These are phyloP conservation scores for Muscina levida DNA, from an alignment of 2,888 invertebrate genomes.

Conservation along the genomic window DNA sequence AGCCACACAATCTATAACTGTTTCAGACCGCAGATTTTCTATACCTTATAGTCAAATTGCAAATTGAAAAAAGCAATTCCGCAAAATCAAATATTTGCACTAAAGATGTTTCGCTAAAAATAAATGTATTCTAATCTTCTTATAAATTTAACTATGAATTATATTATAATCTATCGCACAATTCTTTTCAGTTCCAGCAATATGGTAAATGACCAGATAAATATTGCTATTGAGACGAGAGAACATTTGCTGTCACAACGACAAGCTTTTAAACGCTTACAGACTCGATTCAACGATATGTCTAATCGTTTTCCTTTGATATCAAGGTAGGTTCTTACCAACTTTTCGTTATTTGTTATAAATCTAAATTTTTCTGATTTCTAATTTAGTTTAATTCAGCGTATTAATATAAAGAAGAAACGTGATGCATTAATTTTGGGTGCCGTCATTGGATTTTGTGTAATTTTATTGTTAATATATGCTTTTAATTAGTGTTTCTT, in stretches of 20 bases:
- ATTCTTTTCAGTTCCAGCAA: conserved; percentile 88
- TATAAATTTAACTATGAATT: no score
- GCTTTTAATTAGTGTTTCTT: conserved; percentile 84
- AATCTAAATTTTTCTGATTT: background rate
- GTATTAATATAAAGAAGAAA: conserved; percentile 95
- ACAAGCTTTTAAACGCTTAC: conserved; percentile 92
- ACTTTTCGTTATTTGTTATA: background rate
- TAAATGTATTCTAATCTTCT: no score
- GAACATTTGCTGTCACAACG: conserved; percentile 95
- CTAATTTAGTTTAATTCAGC: conserved; percentile 87
- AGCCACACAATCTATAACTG: no score
- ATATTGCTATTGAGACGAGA: conserved; percentile 97
- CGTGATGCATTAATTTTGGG: conserved; percentile 96
- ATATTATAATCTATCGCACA: no score
- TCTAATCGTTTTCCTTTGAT: conserved; percentile 91
- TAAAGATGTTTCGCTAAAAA: no score
- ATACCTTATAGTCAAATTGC: no score
- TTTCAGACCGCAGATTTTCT: no score
- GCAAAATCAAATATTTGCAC: no score
- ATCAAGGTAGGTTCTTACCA: conserved; percentile 79
- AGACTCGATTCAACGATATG: conserved; percentile 95
- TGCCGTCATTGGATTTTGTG: conserved; percentile 91
- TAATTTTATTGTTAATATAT: conserved; percentile 91
- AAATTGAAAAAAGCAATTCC: no score
- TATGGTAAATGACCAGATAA: conserved; percentile 97